phyloP scores from a whole-genome alignment of 2,113 vertebrate genomes.

The Fulmarus glacialis region DNA sequence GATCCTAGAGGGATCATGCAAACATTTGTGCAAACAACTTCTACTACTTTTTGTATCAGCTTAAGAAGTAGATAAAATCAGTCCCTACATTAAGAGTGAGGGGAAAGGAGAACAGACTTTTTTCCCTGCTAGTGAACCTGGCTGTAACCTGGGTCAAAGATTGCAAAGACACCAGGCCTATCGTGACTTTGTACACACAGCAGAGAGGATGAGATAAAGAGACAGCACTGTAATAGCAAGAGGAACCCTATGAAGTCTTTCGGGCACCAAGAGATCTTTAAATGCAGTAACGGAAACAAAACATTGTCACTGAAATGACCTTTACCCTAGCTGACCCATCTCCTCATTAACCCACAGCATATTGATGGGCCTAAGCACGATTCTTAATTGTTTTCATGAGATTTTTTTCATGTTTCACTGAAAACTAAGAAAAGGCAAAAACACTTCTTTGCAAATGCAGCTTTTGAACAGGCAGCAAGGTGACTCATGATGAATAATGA shows the following conservation, averaged over 20 bases:
- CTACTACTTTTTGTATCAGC: background rate
- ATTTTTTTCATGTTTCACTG: background rate
- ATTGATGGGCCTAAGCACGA: background rate
- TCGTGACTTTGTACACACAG: background rate
- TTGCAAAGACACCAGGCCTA: background rate
- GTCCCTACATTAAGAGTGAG: background rate
- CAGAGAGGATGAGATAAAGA: background rate
- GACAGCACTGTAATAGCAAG: background rate
- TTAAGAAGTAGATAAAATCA: background rate
- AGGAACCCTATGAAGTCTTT: background rate
- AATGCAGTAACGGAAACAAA: background rate
- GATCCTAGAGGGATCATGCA: background rate
- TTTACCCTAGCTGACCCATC: background rate
- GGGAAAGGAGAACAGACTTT: background rate
- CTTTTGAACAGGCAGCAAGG: background rate
- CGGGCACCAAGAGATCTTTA: background rate
- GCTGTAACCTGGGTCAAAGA: background rate
- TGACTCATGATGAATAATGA: background rate
- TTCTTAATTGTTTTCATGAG: background rate
- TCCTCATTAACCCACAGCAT: background rate
- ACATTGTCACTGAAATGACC: background rate
- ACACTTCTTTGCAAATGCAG: background rate
- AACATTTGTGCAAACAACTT: background rate
- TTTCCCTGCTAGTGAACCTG: background rate
- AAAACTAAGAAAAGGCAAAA: background rate